phyloP scores from a whole-genome alignment of 2,797 vertebrate species.

The Myotis planiceps region DNA sequence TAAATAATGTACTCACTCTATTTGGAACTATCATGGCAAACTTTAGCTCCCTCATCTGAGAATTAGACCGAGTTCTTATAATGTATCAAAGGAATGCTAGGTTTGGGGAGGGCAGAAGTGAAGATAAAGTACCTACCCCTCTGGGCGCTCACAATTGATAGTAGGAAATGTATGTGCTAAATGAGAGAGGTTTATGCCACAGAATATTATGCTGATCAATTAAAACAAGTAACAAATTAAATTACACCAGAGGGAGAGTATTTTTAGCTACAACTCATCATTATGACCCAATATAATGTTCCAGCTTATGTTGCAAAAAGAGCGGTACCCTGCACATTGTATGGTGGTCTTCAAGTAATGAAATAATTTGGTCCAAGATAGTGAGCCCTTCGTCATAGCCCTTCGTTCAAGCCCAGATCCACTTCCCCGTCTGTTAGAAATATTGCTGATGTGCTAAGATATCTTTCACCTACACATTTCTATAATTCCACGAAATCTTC shows the following conservation, averaged over 20 bases:
- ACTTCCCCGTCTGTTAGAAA: background rate
- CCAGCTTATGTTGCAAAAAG: background rate
- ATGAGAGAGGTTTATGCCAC: background rate
- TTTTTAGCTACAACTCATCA: background rate
- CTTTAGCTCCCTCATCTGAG: background rate
- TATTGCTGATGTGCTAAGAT: background rate
- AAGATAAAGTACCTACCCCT: background rate
- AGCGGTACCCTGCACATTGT: background rate
- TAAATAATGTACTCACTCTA: background rate
- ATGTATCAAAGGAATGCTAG: background rate
- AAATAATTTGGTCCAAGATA: background rate
- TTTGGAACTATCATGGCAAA: background rate
- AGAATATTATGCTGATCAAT: background rate
- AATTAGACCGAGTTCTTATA: background rate
- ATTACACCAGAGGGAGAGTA: background rate
- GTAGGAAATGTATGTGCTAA: background rate
- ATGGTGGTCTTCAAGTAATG: background rate
- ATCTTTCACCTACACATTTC: constrained; percentile 10
- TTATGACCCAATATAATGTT: background rate
- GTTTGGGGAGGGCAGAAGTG: background rate
- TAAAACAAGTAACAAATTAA: constrained; percentile 15
- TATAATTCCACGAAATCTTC: background rate
- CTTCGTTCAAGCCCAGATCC: background rate
- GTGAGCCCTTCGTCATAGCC: background rate
- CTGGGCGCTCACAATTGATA: background rate